Conservation (phyloP, 2,797 vertebrate genomes). For the Benthosema pterotum region DNA sequence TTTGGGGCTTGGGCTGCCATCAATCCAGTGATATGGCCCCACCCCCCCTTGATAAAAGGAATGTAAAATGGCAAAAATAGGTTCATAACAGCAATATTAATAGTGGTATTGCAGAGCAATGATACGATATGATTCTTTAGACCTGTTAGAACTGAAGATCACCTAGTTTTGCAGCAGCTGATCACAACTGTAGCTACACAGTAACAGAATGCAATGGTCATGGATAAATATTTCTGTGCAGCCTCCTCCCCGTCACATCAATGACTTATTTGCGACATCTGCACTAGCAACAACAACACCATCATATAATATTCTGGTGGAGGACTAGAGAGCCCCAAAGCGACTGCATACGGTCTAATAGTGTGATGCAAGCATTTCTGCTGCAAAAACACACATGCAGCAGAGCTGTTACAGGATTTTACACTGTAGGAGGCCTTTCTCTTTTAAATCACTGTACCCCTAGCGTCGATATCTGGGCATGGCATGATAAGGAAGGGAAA, state of each 20-base stretch:
- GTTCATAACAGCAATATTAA: neutral
- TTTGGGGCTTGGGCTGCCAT: neutral
- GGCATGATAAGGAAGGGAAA: too few relatives aligned
- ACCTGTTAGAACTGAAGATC: slow-evolving; percentile 21
- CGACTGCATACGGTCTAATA: slow-evolving; percentile 4
- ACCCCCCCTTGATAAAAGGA: neutral
- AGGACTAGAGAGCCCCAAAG: slow-evolving; percentile 11
- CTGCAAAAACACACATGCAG: slow-evolving; percentile 31
- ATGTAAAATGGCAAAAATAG: slow-evolving; percentile 8
- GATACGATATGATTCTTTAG: neutral
- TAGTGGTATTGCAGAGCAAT: neutral
- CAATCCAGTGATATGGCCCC: neutral
- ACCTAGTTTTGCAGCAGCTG: slow-evolving; percentile 37
- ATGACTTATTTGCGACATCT: slow-evolving; percentile 21
- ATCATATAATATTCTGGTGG: neutral
- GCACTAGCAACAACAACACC: slow-evolving; percentile 12
- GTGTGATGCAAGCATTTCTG: slow-evolving; percentile 53
- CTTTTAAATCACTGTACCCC: neutral
- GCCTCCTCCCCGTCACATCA: slow-evolving; percentile 5
- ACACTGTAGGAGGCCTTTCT: slow-evolving; percentile 46
- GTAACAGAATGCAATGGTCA: slow-evolving; percentile 39
- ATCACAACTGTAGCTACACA: slow-evolving; percentile 57
- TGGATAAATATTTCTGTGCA: slow-evolving; percentile 8
- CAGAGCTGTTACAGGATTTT: slow-evolving; percentile 30
- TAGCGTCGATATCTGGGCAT: too few relatives aligned